Evolutionary conservation across 1,140 invertebrate genomes (phyloP), one percentile per base, ranked within the genome.

Genomic region (Drosophila bipectinata): DNA sequence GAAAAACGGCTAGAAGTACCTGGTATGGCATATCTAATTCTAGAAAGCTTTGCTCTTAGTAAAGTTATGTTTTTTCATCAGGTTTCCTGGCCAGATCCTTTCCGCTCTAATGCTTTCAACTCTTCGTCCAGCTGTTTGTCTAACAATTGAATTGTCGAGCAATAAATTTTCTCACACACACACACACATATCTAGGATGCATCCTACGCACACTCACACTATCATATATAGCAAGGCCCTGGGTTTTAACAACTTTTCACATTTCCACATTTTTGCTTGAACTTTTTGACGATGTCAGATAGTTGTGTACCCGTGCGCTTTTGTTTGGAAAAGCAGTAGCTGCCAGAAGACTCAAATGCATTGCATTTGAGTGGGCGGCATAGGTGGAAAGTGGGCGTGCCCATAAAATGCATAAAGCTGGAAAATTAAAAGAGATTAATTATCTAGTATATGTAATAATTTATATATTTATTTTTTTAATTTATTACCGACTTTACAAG

Each of bases 101-200:
- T 54, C 30, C 48, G 48, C 30, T 47, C 41, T 58, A 67, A 34
- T 72, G 61, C 55, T 73, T 77, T 56, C 56, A 51, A 60, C 72
- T 82, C 63, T 59, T 76, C 78, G 83, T 87, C 82, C 83, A 87
- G 83, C 83, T 87, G 82, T 87, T 82, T 87, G 83, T 87, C 82
- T 83, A 87, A 87, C 83, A 87, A 87, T 87, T 87, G 82, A 87
- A 87, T 88, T 88, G 83, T 87, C 83, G 83, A 83, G 82, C 82
- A 79, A 88, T 87, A 87, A 87, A 87, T 87, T 79, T 87, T 79
- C 79, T 60, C 67, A 12, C 41, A 10, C 79, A 64, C 69, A 77
- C 60, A 61, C 61, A 59, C 56, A 32, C 69, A 34, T 48, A 44
- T 62, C 34, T 18, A 39, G 37, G 41, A 64, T 58, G 24, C 57